Percentiles rank a stretch among this genome's conserved stretches.
Evolutionary conservation across 2,888 invertebrate species (phyloP).

Genomic region (Scaeva pyrastri): DNA sequence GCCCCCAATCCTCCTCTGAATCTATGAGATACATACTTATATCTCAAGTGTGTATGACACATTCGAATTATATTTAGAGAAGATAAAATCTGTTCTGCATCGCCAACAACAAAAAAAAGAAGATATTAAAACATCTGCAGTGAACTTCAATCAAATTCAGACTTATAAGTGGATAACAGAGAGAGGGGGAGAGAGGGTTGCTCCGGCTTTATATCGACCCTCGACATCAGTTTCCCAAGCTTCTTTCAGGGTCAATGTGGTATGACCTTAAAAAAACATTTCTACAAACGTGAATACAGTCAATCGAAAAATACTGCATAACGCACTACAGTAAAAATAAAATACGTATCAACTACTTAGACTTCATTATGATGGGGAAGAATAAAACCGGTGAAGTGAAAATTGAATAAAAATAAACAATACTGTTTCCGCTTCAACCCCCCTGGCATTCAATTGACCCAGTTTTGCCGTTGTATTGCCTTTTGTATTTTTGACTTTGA

Average conservation of each 20-base stretch:
- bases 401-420: conserved; percentile 71
- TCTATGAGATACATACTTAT: conserved; percentile 17
- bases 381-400: conserved; percentile 19
- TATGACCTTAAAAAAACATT: conserved; percentile 57
- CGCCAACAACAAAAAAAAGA: neutral
- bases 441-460: conserved; percentile 67
- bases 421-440: conserved; percentile 71
- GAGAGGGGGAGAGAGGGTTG: neutral
- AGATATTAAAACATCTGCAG: conserved; percentile 63
- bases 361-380: neutral
- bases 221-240: neutral
- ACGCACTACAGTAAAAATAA: conserved; percentile 17
- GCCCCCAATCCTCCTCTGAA: conserved; percentile 17
- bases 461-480: conserved; percentile 67
- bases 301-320: conserved; percentile 62
- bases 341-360: neutral
- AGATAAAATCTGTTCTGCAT: neutral
- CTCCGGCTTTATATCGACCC: no score
- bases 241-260: conserved; percentile 72
- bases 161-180: neutral
- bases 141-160: conserved; percentile 30
- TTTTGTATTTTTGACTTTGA: conserved; percentile 39
- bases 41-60: conserved; percentile 52
- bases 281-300: conserved; percentile 38
- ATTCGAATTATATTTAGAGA: conserved; percentile 5